Evolutionary conservation across 2,888 invertebrate genomes (phyloP).

Genomic region (Dexiosoma caninum): DNA sequence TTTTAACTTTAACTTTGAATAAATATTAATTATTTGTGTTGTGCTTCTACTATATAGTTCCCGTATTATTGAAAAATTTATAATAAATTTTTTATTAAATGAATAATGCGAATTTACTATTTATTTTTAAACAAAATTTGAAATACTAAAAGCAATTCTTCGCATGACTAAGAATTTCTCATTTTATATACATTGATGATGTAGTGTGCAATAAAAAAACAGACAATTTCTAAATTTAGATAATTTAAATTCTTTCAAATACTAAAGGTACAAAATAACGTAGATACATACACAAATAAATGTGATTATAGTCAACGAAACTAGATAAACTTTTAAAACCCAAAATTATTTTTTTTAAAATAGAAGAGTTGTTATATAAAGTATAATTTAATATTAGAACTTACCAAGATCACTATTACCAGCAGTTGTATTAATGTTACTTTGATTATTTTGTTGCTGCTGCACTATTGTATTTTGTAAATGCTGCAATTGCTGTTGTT

Average conservation of each 20-base stretch:
- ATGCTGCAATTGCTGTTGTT: slow-evolving; percentile 54
- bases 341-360: not conserved
- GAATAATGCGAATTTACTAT: no score
- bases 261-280: slow-evolving; percentile 48
- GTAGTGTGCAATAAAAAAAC: slow-evolving; percentile 49
- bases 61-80: no score
- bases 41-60: no score
- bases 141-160: slow-evolving; percentile 8
- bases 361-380: slow-evolving; percentile 24
- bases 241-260: slow-evolving; percentile 46
- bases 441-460: slow-evolving; percentile 37
- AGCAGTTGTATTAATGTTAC: slow-evolving; percentile 39
- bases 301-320: slow-evolving; percentile 11
- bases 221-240: slow-evolving; percentile 60
- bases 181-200: slow-evolving; percentile 35
- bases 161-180: slow-evolving; percentile 55
- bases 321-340: slow-evolving; percentile 21
- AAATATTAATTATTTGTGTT: no score
- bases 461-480: slow-evolving; percentile 48
- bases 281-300: slow-evolving; percentile 15
- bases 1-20: no score
- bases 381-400: slow-evolving; percentile 13
- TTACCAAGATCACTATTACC: slow-evolving; percentile 59
- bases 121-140: not conserved
- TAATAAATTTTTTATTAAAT: no score